Evolutionary conservation across 2,797 vertebrate genomes (phyloP), one percentile per base, ranked within the genome.

Genomic region (Scleropages formosus): DNA sequence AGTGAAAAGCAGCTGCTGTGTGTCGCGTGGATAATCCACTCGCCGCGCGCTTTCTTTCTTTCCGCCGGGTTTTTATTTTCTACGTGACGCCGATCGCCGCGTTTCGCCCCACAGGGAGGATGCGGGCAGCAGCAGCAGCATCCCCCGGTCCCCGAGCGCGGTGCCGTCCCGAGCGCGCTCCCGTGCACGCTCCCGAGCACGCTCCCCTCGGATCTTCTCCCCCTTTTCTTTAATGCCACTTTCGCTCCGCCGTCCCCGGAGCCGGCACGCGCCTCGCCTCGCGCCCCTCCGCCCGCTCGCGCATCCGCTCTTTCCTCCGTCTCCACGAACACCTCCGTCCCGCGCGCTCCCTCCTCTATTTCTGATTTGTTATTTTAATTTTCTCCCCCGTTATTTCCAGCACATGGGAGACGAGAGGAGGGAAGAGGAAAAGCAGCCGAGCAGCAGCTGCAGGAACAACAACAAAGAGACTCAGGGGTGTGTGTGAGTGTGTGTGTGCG

Each of bases 391-490:
- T 2, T 2, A 39, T 39, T 39, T 39, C 31, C 31, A 39, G 31
- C 31, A 31, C 31, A 39, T 31, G 31, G 6, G 6, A 39, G 31
- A 6, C 31, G 39, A 2, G 31, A 31, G 31, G 31, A 2, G 31
- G 31, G 31, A 31, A 39, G 31, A 2, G 31, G 39, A 39, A 39
- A 39, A 31, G 31, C 31, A 39, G 31, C 31, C 31, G 31, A 72
- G 71, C 61, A 67, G 75, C 72, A 77, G 72, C 77, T 71, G 72
- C 75, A 72, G 68, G 62, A 74, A 74, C 68, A 73, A 81, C 78
- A 81, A 81, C 80, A 81, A 81, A 81, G 80, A 58, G 75, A 81
- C 77, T 60, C 71, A n/a, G 65, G 71, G 72, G 74, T 59, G 68
- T 70, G 63, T 51, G 64, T 56, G 73, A 26, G n/a, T 26, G 53